These are phyloP conservation scores for Parnassius apollo DNA, from an alignment of 2,888 invertebrate genomes.

Conservation along the genomic window DNA sequence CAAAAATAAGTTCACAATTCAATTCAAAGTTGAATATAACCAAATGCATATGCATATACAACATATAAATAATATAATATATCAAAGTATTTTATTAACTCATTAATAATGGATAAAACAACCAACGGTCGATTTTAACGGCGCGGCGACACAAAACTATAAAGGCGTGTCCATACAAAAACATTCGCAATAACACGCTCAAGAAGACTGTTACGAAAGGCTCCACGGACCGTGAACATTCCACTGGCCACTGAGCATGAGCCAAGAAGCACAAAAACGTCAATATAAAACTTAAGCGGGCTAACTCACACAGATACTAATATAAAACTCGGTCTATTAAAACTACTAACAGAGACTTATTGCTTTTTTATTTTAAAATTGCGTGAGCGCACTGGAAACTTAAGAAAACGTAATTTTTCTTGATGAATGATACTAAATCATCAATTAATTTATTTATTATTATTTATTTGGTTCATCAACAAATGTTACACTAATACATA, in stretches of 20 bases:
- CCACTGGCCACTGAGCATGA: constrained; percentile 67
- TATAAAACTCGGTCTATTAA: constrained; percentile 42
- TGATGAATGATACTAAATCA: no score
- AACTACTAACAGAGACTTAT: constrained; percentile 22
- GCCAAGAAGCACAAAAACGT: constrained; percentile 66
- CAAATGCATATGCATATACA: no score
- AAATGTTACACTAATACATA: no score
- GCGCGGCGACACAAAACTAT: constrained; percentile 54
- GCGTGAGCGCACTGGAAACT: constrained; percentile 3
- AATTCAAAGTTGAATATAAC: no score
- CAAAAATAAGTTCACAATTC: no score
- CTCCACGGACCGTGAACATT: constrained; percentile 76
- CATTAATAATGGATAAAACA: constrained; percentile 15
- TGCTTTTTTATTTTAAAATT: constrained; percentile 19
- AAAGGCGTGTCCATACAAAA: constrained; percentile 64
- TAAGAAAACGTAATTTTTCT: background rate
- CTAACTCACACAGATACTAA: constrained; percentile 41
- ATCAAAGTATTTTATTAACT: no score
- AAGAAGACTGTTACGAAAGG: constrained; percentile 76
- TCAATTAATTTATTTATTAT: no score
- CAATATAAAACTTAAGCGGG: constrained; percentile 34
- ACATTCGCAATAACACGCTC: constrained; percentile 75
- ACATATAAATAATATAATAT: no score
- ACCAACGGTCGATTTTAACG: constrained; percentile 28
- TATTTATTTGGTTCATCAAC: no score